Percentiles rank a stretch among this genome's conserved stretches.
Conservation (phyloP, 1,140 invertebrate genomes). For the Pristionchus pacificus region DNA sequence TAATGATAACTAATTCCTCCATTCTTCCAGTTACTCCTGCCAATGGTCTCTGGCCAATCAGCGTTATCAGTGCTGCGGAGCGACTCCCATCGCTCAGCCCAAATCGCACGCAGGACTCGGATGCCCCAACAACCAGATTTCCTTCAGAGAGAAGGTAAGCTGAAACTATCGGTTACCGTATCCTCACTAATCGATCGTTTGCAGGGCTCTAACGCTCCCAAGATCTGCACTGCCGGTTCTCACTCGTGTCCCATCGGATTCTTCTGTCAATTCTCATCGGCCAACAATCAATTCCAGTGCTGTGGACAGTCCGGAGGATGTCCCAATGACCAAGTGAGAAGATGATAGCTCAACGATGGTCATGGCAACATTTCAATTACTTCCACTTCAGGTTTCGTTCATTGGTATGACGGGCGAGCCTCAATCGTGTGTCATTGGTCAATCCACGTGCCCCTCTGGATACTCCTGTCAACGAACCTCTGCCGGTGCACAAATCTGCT, state of each 20-base stretch:
- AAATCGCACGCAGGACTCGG: conserved; percentile 50
- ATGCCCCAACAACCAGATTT: conserved; percentile 44
- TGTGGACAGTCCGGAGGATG: conserved; percentile 56
- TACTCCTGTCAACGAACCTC: conserved; percentile 52
- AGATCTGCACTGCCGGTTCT: conserved; percentile 53
- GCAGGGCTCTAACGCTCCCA: conserved; percentile 39
- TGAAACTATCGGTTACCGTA: conserved; percentile 46
- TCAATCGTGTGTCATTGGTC: conserved; percentile 53
- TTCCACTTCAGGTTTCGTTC: conserved; percentile 50
- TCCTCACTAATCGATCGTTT: conserved; percentile 31
- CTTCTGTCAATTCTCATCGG: conserved; percentile 52
- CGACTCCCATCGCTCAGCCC: conserved; percentile 52
- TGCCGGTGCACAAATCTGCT: conserved; percentile 52
- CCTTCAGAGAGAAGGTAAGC: not conserved
- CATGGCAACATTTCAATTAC: too few relatives aligned
- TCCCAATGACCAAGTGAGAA: conserved; percentile 45
- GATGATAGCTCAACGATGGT: too few relatives aligned
- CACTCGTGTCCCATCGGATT: conserved; percentile 55
- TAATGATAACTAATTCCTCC: too few relatives aligned
- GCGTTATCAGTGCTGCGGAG: conserved; percentile 52
- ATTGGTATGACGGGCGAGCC: conserved; percentile 56
- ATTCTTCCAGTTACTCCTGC: too few relatives aligned
- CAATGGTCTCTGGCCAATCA: conserved; percentile 57
- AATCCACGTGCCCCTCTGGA: conserved; percentile 52
- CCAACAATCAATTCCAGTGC: conserved; percentile 56